These are phyloP conservation scores for Dicaeum eximium DNA, from an alignment of 2,113 vertebrate genomes.

Conservation along the genomic window DNA sequence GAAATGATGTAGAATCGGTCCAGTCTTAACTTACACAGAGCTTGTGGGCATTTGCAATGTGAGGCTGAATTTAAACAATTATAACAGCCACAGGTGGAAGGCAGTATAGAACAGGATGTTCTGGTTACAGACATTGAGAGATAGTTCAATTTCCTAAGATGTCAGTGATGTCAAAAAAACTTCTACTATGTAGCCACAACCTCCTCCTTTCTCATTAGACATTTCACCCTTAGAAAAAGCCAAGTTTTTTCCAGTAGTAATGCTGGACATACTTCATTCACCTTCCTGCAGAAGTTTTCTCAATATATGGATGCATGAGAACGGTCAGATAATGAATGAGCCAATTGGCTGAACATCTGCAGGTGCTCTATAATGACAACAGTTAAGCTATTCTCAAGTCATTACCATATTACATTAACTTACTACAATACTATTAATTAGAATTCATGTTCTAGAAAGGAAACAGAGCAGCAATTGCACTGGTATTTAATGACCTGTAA, in stretches of 20 bases:
- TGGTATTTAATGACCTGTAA: constrained; percentile 37
- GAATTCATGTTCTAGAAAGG: constrained; percentile 34
- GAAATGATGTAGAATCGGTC: neutral
- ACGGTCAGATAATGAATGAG: constrained; percentile 25
- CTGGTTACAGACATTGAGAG: neutral
- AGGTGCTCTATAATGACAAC: constrained; percentile 58
- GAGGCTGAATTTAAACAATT: neutral
- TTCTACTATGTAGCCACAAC: neutral
- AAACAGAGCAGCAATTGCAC: constrained; percentile 24
- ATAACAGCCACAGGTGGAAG: neutral
- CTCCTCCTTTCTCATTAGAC: neutral
- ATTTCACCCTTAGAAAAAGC: neutral
- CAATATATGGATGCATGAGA: neutral
- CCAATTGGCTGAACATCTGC: constrained; percentile 38
- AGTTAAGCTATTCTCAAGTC: constrained; percentile 63
- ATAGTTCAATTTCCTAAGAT: neutral
- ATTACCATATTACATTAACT: constrained; percentile 56
- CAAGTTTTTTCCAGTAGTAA: neutral
- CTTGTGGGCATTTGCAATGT: neutral
- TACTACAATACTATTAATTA: constrained; percentile 46
- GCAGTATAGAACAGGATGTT: neutral
- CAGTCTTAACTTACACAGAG: neutral
- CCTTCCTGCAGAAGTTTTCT: neutral
- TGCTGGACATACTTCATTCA: neutral
- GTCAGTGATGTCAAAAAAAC: neutral